Evolutionary conservation across 2,113 vertebrate species (phyloP).

Genomic region (Chrysochloris asiatica): DNA sequence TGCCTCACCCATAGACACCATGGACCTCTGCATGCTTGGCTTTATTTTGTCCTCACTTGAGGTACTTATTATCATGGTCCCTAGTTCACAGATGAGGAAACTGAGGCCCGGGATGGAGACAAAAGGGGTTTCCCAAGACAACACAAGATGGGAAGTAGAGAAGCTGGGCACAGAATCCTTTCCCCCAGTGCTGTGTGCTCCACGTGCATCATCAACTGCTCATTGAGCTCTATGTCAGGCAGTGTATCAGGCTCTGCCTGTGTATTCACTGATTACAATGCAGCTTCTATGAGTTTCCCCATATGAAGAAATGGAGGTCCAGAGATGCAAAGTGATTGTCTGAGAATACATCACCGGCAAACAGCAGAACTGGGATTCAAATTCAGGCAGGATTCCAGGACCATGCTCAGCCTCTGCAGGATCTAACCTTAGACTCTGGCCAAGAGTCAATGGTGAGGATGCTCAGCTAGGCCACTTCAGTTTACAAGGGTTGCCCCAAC

Average conservation of each 20-base stretch:
- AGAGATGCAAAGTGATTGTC: not conserved
- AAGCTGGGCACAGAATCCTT: not conserved
- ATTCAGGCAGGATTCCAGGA: too few relatives aligned
- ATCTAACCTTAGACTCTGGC: not conserved
- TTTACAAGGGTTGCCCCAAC: not conserved
- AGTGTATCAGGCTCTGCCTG: accelerated
- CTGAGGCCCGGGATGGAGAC: not conserved
- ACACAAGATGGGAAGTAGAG: not conserved
- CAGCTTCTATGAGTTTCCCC: not conserved
- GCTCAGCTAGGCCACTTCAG: not conserved
- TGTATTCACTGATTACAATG: not conserved
- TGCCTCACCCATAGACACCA: not conserved
- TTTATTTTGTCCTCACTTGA: not conserved
- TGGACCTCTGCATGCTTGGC: not conserved
- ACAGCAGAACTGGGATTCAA: not conserved
- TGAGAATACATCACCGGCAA: not conserved
- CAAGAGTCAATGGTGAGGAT: not conserved
- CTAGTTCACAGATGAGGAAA: not conserved
- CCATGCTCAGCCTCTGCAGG: not conserved
- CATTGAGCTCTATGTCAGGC: too few relatives aligned
- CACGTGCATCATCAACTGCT: not conserved
- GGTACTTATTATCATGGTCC: not conserved
- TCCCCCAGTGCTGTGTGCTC: too few relatives aligned
- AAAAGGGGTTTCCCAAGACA: not conserved
- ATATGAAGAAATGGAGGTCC: not conserved